Base-by-base conservation (phyloP, 2,888 invertebrate genomes). In the Helleia helle region DNA sequence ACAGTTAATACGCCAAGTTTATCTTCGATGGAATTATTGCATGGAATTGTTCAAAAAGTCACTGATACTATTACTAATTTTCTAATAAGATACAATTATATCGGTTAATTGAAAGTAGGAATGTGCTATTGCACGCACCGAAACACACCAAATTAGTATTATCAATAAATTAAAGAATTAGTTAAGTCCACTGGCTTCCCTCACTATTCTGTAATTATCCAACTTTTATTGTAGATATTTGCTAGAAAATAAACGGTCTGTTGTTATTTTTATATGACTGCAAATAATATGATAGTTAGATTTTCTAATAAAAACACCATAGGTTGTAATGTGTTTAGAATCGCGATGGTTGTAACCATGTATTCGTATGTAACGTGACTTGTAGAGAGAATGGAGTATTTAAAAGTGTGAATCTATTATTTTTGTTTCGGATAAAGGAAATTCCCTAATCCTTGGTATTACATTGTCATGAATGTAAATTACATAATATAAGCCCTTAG, bases 191-290 rank as follows among this genome's bases (percentile, higher is more conserved):
- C 77, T 61, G 60, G 79, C 77, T 81, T 77, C 60, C 66, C 65
- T 65, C 71, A 74, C 69, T 66, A 55, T 60, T 65, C 68, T 64
- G 64, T 66, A 66, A 61, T 69, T 62, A 74, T 67, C 69, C 59
- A 52, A 68, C 63, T 72, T 75, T 69, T 66, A 74, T 65, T 72
- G 69, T 81, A 81, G 77, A 71, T 71, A 73, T 73, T 75, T 73
- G 75, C 76, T 79, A 81, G 80, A 59, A 65, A 67, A 60, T 62
- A 65, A 66, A 72, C 67, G 58, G 69, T 81, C 66, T 75, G 77
- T 81, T 83, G 73, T 84, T 84, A 83, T 80, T 84, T 83, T 83
- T 83, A 77, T 83, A 83, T 80, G 79, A 77, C 69, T 79, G 75
- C 81, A 77, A 79, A 68, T 68, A 65, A 73, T 59, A 63, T 51